A percentile compares a stretch with the other conserved stretches of the same genome.
Conservation (phyloP, 2,888 invertebrate species). For the Graphium colonna region DNA sequence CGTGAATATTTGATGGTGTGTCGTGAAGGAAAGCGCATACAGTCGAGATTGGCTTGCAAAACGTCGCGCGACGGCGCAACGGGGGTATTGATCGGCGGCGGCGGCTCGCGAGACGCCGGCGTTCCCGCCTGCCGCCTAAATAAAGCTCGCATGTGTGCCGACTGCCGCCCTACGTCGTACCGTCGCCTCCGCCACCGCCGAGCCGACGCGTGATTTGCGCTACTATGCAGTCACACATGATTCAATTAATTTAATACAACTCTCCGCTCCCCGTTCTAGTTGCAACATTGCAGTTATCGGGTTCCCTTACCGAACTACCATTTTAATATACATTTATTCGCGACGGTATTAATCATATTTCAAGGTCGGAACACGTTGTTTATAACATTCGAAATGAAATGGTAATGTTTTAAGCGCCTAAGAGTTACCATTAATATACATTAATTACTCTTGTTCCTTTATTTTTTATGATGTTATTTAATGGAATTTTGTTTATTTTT, state of each 20-base stretch:
- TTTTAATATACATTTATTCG: background rate
- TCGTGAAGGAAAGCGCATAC: conserved; percentile 66
- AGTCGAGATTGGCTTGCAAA: conserved; percentile 64
- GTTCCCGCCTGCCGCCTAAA: conserved; percentile 74
- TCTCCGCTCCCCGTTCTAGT: conserved; percentile 26
- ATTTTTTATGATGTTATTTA: background rate
- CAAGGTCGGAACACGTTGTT: conserved; percentile 1
- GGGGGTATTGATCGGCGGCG: conserved; percentile 77
- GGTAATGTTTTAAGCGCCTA: background rate
- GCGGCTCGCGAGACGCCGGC: conserved; percentile 73
- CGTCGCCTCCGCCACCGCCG: conserved; percentile 34
- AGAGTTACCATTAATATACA: background rate
- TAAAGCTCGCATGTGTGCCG: conserved; percentile 75
- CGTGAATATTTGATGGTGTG: conserved; percentile 77
- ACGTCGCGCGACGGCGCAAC: conserved; percentile 74
- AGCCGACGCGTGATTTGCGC: conserved; percentile 36
- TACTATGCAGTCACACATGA: conserved; percentile 37
- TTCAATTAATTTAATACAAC: conserved; percentile 30
- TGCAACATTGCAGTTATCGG: conserved; percentile 22
- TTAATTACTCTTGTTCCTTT: no score
- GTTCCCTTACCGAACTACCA: background rate
- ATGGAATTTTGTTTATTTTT: conserved; percentile 26
- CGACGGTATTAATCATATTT: background rate
- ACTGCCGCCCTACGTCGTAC: conserved; percentile 50
- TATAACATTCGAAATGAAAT: background rate